A percentile compares a stretch with the other conserved stretches of the same genome.
Conservation (phyloP, 2,888 invertebrate species). For the Eupithecia subfuscata region DNA sequence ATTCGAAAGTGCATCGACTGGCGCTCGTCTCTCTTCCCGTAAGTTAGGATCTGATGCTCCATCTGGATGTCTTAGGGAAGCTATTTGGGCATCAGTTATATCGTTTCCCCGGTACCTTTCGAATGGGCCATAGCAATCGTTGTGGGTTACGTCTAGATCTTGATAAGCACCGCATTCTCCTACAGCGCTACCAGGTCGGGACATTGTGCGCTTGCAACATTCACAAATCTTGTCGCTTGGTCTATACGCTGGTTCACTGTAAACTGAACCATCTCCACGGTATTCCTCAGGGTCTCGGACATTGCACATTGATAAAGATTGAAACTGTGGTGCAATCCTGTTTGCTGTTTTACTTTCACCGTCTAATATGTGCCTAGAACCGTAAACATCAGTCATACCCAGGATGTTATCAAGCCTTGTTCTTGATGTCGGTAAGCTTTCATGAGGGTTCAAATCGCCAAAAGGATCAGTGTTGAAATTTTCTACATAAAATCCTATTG, state of each 20-base stretch:
- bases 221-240: conserved; percentile 90
- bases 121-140: conserved; percentile 84
- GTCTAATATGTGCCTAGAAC: conserved; percentile 90
- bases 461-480: conserved; percentile 73
- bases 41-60: conserved; percentile 97
- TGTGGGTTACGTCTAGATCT: conserved; percentile 81
- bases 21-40: conserved; percentile 86
- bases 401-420: conserved; percentile 91
- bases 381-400: conserved; percentile 91
- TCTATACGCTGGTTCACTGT: conserved; percentile 92
- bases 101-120: conserved; percentile 85
- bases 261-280: conserved; percentile 91
- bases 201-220: conserved; percentile 89
- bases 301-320: conserved; percentile 88
- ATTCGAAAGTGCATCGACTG: conserved; percentile 85
- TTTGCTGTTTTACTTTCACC: conserved; percentile 83
- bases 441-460: conserved; percentile 74
- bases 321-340: conserved; percentile 86
- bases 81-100: conserved; percentile 84
- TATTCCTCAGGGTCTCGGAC: conserved; percentile 87
- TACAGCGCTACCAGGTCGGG: conserved; percentile 87
- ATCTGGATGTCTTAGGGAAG: conserved; percentile 93
- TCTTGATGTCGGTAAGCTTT: conserved; percentile 76
- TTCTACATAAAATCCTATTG: conserved; percentile 82
- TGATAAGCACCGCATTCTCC: conserved; percentile 86